Percentiles rank a stretch among this genome's conserved stretches.
Conservation (phyloP, 2,113 vertebrate genomes). For the Ictalurus punctatus region DNA sequence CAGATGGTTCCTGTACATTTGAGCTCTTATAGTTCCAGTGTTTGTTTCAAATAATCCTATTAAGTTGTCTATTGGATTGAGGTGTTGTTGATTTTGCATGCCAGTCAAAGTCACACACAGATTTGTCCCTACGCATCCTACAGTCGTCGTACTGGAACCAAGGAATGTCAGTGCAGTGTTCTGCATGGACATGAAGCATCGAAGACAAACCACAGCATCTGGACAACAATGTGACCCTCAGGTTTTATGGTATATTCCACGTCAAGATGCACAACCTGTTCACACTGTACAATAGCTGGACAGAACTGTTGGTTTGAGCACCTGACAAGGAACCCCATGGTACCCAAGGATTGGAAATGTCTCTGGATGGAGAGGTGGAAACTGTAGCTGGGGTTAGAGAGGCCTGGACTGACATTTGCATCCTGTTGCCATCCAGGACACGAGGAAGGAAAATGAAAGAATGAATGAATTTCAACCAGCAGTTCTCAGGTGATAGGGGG, state of each 20-base stretch:
- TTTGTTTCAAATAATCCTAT: not conserved
- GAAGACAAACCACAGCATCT: not conserved
- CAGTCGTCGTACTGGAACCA: too few species aligned
- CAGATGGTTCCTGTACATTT: not conserved
- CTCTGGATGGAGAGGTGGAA: not conserved
- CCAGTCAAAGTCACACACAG: too few species aligned
- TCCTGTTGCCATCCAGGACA: not conserved
- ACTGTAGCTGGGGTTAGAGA: not conserved
- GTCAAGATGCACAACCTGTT: not conserved
- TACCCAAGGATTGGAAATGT: not conserved
- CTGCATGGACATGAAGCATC: too few species aligned
- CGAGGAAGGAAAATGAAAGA: not conserved
- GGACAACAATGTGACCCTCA: not conserved
- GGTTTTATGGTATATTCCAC: not conserved
- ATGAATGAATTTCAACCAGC: not conserved
- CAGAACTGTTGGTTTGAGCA: not conserved
- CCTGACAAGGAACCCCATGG: not conserved
- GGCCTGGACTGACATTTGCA: not conserved
- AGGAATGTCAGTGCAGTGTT: not conserved
- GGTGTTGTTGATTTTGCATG: not conserved
- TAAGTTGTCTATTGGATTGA: not conserved
- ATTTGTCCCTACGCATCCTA: too few species aligned
- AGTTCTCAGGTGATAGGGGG: not conserved
- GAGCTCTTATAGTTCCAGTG: not conserved
- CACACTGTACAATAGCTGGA: not conserved